Evolutionary conservation across 2,797 vertebrate species (phyloP), one percentile per base, ranked within the genome.

Genomic region (Tokudaia tokunoshimensis): DNA sequence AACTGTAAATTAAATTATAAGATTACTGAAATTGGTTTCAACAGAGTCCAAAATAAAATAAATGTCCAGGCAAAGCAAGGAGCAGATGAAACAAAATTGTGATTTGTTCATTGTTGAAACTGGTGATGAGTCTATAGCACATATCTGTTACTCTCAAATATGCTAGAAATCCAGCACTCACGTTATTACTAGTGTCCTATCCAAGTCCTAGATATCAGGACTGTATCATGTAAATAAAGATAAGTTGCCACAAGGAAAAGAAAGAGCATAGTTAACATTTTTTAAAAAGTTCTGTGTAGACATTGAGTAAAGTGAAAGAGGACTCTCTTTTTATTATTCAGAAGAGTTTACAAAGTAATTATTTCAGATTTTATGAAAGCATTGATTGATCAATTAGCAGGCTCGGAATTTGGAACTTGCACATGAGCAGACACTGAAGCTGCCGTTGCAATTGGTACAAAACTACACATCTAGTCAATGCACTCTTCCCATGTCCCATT

Each of bases 351-450:
- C 3, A 34, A 0, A 19, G 72, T 12, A 79, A 70, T 50, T 70
- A 89, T 80, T 63, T 92, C 34, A 75, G 19, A 8, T 84, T 94
- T 95, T 78, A 70, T 72, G 82, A 47, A 61, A 84, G 92, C 22
- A 78, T 91, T 89, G 17, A 94, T 5, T 67, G 86, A 93, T 61
- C 1, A 17, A 29, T 93, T 83, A 91, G 47, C 47, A 97, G 61
- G 20, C 91, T 93, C 75, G 50, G 57, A 94, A 87, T 87, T 63
- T 84, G 8, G 67, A 80, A 26, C 8, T 31, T 47, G 5, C 37
- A 90, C 34, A 91, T 89, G 10, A 83, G 22, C 14, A 79, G 20
- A 95, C 31, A 91, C 29, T 50, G 86, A 96, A 52, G n/a, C 26
- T 93, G 29, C 34, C 87, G 29, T 93, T 63, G 44, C n/a, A 79